These are phyloP conservation scores for Sphyrna mokarran DNA, from an alignment of 2,113 vertebrate genomes.

Conservation along the genomic window DNA sequence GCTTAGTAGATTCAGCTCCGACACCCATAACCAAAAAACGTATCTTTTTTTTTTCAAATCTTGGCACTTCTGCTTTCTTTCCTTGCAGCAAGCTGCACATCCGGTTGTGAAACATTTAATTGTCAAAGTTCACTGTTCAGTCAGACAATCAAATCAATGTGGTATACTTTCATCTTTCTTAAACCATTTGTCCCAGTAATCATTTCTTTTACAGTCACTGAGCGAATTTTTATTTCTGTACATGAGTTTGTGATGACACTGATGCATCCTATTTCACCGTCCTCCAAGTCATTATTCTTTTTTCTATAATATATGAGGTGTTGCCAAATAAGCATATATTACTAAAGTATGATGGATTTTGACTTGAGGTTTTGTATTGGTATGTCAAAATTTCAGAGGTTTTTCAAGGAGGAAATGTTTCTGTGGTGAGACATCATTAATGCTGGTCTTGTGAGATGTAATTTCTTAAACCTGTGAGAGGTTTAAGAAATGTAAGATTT, in stretches of 20 bases:
- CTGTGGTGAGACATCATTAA: neutral
- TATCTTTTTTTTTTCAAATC: neutral
- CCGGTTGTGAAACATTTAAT: neutral
- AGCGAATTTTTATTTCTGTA: neutral
- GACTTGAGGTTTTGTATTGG: neutral
- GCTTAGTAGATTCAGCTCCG: neutral
- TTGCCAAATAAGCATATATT: neutral
- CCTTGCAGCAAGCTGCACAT: neutral
- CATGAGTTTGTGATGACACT: neutral
- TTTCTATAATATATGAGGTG: too few relatives aligned
- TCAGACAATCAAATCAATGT: neutral
- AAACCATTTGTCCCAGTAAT: neutral
- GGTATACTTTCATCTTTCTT: neutral
- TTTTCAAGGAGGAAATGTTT: neutral
- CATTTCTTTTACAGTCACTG: neutral
- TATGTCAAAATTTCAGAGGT: neutral
- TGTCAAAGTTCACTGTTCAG: neutral
- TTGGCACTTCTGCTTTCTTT: slow-evolving; percentile 24
- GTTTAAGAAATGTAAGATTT: neutral
- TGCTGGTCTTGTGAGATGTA: neutral
- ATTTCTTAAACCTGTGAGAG: too few relatives aligned
- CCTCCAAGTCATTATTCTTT: neutral
- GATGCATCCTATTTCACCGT: neutral
- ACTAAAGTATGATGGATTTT: neutral
- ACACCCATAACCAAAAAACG: neutral